These are phyloP conservation scores for Cryptomyrus ogoouensis DNA, from an alignment of 2,113 vertebrate species.

Conservation along the genomic window DNA sequence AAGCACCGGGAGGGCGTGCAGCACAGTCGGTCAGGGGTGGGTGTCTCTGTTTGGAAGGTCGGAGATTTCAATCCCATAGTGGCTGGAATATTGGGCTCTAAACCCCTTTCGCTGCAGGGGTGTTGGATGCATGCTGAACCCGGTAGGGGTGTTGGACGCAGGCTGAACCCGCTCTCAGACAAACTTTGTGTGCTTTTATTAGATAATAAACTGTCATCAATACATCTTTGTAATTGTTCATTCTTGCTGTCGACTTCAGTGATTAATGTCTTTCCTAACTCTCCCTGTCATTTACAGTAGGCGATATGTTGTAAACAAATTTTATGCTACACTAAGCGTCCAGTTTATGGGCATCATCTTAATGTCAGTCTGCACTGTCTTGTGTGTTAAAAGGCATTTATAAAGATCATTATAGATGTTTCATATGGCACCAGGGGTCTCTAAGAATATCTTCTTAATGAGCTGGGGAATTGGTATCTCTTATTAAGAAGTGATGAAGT, in stretches of 20 bases:
- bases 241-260: neutral
- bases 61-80: neutral
- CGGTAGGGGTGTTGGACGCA: no score
- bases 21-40: neutral
- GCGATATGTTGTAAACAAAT: neutral
- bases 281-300: neutral
- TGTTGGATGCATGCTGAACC: neutral
- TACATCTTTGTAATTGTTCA: neutral
- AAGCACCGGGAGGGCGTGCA: neutral
- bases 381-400: neutral
- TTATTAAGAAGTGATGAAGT: conserved; percentile 14
- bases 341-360: neutral
- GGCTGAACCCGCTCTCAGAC: neutral
- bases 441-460: neutral
- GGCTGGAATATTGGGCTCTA: neutral
- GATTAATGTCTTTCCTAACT: neutral
- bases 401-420: neutral
- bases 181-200: neutral
- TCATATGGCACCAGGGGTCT: neutral
- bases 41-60: neutral
- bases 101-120: neutral
- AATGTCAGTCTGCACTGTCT: neutral
- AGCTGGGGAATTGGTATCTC: neutral
- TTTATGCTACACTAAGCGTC: neutral
- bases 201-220: neutral